Evolutionary conservation across 2,113 vertebrate species (phyloP).

Genomic region (Oenanthe melanoleuca): DNA sequence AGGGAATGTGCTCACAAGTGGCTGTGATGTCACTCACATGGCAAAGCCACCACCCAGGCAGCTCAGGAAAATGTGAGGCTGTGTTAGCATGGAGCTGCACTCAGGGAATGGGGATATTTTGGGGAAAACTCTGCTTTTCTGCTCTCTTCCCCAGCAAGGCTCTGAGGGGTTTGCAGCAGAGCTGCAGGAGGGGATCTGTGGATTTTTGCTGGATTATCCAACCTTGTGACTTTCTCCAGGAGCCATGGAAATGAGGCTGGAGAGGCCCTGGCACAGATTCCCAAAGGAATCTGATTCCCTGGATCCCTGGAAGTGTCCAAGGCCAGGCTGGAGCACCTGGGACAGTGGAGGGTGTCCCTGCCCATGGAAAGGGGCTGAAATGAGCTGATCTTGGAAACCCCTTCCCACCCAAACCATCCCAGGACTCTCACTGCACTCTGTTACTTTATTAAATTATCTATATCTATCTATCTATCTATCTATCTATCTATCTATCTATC

Average conservation of each 20-base stretch:
- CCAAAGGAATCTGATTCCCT: background rate
- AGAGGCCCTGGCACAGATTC: background rate
- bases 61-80: background rate
- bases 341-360: background rate
- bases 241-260: accelerated
- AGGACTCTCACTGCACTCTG: background rate
- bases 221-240: accelerated
- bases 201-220: background rate
- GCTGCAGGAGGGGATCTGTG: background rate
- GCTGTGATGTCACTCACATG: background rate
- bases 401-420: background rate
- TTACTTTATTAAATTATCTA: too few relatives aligned
- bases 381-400: background rate
- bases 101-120: background rate
- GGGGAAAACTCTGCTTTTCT: background rate
- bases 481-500: too few relatives aligned
- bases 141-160: background rate
- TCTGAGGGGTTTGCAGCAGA: accelerated
- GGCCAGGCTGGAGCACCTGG: too few relatives aligned
- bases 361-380: background rate
- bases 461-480: too few relatives aligned
- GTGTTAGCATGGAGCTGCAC: background rate
- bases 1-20: background rate
- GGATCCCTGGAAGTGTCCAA: background rate
- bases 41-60: slow-evolving; percentile 38